Evolutionary conservation across 2,888 invertebrate species (phyloP).

Genomic region (Caenorhabditis panamensis): DNA sequence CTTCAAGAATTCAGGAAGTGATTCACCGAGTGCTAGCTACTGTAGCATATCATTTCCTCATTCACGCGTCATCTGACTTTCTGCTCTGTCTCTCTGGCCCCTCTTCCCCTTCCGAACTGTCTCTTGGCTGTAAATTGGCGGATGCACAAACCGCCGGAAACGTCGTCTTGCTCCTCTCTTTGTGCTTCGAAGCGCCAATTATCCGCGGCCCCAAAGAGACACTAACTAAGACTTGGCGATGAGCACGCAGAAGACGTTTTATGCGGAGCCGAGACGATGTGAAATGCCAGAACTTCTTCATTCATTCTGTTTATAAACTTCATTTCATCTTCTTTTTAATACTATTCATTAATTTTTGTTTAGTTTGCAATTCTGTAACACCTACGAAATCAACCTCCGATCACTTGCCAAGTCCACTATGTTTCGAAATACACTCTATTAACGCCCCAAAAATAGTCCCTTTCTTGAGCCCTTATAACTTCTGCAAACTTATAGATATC

Average conservation of each 20-base stretch:
- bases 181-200: not conserved
- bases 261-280: no score
- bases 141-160: slow-evolving; percentile 3
- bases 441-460: no score
- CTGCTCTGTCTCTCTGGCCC: not conserved
- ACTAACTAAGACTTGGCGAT: slow-evolving; percentile 3
- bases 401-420: no score
- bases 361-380: no score
- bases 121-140: slow-evolving; percentile 8
- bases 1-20: slow-evolving; percentile 51
- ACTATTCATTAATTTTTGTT: no score
- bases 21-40: slow-evolving; percentile 33
- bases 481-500: no score
- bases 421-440: no score
- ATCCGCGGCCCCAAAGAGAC: slow-evolving; percentile 8
- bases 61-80: slow-evolving; percentile 52
- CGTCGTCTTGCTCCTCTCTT: slow-evolving; percentile 1
- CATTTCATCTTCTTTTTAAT: no score
- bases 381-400: no score
- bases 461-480: no score
- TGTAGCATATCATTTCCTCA: slow-evolving; percentile 51
- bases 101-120: not conserved
- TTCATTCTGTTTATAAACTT: no score
- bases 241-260: not conserved
- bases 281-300: no score